These are phyloP conservation scores for Mustelus asterias DNA, from an alignment of 2,113 vertebrate genomes.

Conservation along the genomic window DNA sequence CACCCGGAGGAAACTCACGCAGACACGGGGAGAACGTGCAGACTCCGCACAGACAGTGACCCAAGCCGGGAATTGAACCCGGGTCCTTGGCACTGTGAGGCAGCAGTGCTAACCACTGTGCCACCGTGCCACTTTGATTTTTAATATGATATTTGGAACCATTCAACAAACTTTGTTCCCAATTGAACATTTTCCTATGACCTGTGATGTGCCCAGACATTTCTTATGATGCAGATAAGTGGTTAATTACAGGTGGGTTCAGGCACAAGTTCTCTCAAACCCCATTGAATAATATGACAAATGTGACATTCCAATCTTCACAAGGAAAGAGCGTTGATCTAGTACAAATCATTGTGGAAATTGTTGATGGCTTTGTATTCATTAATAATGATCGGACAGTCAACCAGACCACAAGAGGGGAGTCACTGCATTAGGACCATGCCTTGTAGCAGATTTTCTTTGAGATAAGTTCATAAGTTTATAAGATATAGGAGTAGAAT, in stretches of 20 bases:
- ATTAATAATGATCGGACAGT: not conserved
- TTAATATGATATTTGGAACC: not conserved
- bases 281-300: not conserved
- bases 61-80: too few species aligned
- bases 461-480: too few species aligned
- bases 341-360: not conserved
- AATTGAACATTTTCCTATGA: not conserved
- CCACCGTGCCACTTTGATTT: not conserved
- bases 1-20: too few species aligned
- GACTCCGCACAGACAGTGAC: too few species aligned
- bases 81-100: too few species aligned
- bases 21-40: too few species aligned
- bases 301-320: not conserved
- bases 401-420: not conserved
- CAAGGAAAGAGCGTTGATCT: not conserved
- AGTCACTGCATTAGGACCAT: not conserved
- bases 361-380: not conserved
- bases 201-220: not conserved
- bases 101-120: too few species aligned
- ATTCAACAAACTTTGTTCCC: not conserved
- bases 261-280: not conserved
- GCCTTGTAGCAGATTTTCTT: not conserved
- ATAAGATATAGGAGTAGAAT: too few species aligned
- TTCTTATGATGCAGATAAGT: not conserved
- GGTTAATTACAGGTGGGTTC: not conserved